Evolutionary conservation across 2,797 vertebrate species (phyloP).

Genomic region (Sebastes oblongus): DNA sequence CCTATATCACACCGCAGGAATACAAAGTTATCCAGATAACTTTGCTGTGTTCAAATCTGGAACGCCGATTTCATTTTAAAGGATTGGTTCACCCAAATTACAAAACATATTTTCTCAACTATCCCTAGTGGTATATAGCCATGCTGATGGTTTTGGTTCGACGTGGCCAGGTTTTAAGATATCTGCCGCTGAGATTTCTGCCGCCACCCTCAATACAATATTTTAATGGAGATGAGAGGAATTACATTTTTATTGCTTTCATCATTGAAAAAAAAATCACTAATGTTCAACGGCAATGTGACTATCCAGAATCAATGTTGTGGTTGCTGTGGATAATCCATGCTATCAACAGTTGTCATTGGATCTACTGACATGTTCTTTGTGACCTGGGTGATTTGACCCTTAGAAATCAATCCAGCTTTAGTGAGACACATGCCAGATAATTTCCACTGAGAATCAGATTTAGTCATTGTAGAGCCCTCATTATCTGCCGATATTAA

Average conservation of each 20-base stretch:
- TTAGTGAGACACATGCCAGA: no score
- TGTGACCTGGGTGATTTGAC: no score
- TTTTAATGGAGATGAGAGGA: neutral
- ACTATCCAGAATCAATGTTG: no score
- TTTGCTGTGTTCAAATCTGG: neutral
- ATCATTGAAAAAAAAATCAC: neutral
- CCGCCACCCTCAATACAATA: neutral
- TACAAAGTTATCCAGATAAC: neutral
- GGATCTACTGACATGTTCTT: no score
- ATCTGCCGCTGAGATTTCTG: neutral
- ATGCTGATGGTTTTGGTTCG: neutral
- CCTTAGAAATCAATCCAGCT: no score
- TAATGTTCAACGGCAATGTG: no score
- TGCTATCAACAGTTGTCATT: no score
- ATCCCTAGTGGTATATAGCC: neutral
- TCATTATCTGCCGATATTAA: neutral
- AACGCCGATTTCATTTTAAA: neutral
- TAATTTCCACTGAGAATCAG: no score
- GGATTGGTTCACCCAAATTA: neutral
- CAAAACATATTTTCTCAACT: neutral
- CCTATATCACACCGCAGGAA: neutral
- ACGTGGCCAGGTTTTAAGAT: neutral
- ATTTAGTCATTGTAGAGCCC: neutral
- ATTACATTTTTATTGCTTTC: neutral
- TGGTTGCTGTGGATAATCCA: no score